Conservation (phyloP, 1,140 invertebrate genomes). For the Caerostris extrusa region DNA sequence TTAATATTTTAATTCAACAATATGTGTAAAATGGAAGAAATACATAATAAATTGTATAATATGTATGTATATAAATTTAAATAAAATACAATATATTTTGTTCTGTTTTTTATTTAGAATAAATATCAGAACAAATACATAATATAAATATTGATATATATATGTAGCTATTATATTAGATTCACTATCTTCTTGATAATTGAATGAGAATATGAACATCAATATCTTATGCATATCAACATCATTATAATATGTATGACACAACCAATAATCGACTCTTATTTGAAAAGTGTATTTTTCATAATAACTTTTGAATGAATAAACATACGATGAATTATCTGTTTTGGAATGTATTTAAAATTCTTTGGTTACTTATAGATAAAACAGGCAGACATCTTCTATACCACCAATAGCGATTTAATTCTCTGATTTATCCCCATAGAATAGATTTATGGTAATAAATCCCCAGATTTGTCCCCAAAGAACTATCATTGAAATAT, state of each 20-base stretch:
- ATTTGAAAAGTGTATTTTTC: not conserved
- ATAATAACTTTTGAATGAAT: too few relatives aligned
- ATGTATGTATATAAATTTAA: not conserved
- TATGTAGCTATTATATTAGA: not conserved
- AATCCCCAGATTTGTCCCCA: too few relatives aligned
- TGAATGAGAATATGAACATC: conserved; percentile 6
- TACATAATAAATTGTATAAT: not conserved
- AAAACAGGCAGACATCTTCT: too few relatives aligned
- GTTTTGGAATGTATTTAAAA: too few relatives aligned
- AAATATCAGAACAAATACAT: conserved; percentile 30
- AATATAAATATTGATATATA: conserved; percentile 15
- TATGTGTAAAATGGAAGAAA: not conserved
- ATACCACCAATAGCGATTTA: too few relatives aligned
- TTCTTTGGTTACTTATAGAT: too few relatives aligned
- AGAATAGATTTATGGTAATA: too few relatives aligned
- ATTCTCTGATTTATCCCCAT: too few relatives aligned
- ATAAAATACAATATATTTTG: not conserved
- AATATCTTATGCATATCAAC: not conserved
- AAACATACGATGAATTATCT: too few relatives aligned
- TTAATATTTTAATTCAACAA: not conserved
- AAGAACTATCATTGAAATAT: too few relatives aligned
- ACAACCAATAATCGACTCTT: not conserved
- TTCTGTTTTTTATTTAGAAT: conserved; percentile 48
- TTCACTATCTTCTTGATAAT: not conserved
- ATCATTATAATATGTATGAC: not conserved